phyloP scores from a whole-genome alignment of 2,797 vertebrate genomes.

The Artibeus lituratus region DNA sequence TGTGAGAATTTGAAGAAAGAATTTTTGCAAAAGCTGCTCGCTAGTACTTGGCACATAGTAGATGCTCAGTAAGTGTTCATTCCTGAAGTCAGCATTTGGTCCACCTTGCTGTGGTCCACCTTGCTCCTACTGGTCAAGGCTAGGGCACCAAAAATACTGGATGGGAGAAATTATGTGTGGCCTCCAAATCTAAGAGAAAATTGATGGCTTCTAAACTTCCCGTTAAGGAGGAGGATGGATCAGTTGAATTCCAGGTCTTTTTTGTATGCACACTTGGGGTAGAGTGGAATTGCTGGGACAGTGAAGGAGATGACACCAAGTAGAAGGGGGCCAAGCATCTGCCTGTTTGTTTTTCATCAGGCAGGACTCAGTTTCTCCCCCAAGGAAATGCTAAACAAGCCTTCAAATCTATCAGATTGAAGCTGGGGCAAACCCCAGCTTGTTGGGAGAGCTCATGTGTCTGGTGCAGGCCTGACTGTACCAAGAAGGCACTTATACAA shows the following conservation, averaged over 20 bases:
- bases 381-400: neutral
- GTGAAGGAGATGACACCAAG: neutral
- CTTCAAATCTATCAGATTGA: neutral
- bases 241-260: neutral
- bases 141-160: neutral
- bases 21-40: neutral
- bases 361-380: neutral
- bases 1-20: neutral
- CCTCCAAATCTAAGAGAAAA: neutral
- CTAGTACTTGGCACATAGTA: neutral
- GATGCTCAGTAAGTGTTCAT: neutral
- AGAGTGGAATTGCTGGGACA: neutral
- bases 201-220: neutral
- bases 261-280: neutral
- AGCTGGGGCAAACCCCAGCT: neutral
- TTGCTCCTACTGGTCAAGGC: neutral
- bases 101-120: neutral
- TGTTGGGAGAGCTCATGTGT: neutral
- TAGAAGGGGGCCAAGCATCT: neutral
- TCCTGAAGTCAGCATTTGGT: neutral
- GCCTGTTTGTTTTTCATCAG: neutral
- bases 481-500: neutral
- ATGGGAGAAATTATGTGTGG: neutral
- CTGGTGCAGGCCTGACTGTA: neutral
- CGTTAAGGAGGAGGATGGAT: neutral